Evolutionary conservation across 2,113 vertebrate species (phyloP), one percentile per base, ranked within the genome.

Genomic region (Panthera uncia): DNA sequence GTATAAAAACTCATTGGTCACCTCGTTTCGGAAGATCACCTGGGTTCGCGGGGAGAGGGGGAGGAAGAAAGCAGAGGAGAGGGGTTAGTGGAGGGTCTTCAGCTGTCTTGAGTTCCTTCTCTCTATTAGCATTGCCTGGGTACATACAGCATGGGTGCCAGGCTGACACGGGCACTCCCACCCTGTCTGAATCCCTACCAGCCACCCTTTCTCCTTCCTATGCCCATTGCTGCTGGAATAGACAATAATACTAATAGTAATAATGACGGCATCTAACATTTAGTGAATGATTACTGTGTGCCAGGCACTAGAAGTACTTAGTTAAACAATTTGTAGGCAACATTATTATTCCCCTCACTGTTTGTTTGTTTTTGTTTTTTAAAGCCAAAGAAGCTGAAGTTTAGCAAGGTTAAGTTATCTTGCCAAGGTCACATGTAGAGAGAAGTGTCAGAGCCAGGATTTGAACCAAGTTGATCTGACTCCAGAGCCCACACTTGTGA

Each of bases 1-100:
- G 98, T 99, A 99, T 48, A 99, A 87, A 97, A 99, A 99, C 96
- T 99, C 99, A 1, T 97, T 73, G 0, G 99, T 99, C 10, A 29
- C 82, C 89, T 99, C 98, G 0, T 99, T 99, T 63, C 97, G 93
- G 98, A 99, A 99, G 1, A 98, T 99, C 91, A 99, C 99, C 99
- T 99, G 97, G 1, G 48, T 66, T n/a, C 29, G 87, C 6, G 8
- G 57, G 68, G 66, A 61, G 27, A 76, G n/a, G 0, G 45, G 92
- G 81, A 88, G 57, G 88, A 55, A 65, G 57, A 71, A 45, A 38
- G 41, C 41, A 76, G 93, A 79, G 79, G 0, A 21, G 55, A n/a
- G 41, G 48, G 6, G 4, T 95, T 19, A 93, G 69, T 6, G 0
- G 3, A 27, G 57, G 25, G 38, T 31, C 74, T 11, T 50, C 65